A percentile compares a stretch with the other conserved stretches of the same genome.
Conservation (phyloP, 2,888 invertebrate species). For the Yponomeuta sedellus region DNA sequence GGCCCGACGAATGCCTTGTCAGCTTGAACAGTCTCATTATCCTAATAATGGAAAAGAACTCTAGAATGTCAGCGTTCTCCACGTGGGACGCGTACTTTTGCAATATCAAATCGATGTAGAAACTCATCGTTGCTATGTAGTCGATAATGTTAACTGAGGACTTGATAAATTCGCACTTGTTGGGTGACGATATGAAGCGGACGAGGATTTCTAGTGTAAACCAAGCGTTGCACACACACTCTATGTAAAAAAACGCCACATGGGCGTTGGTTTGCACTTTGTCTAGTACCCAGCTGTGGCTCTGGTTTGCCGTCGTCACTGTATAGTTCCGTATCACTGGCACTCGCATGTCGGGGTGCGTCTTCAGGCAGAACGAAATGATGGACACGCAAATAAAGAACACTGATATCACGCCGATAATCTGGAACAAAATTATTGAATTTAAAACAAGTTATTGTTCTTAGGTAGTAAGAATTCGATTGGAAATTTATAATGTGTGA, state of each 20-base stretch:
- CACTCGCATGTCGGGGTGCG: slow-evolving; percentile 98
- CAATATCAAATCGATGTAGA: slow-evolving; percentile 95
- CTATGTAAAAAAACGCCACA: slow-evolving; percentile 98
- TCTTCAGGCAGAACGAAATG: slow-evolving; percentile 99
- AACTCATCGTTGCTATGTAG: slow-evolving; percentile 98
- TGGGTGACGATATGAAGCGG: slow-evolving; percentile 94
- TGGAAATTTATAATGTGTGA: too few relatives aligned
- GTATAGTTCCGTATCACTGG: slow-evolving; percentile 90
- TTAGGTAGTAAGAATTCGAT: too few relatives aligned
- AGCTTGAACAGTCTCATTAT: slow-evolving; percentile 98
- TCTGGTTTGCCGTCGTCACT: slow-evolving; percentile 84
- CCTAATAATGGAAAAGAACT: slow-evolving; percentile 98
- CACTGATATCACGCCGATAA: slow-evolving; percentile 98
- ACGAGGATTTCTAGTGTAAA: slow-evolving; percentile 97
- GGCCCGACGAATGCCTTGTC: slow-evolving; percentile 96
- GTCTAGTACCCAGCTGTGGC: slow-evolving; percentile 89
- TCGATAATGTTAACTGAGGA: slow-evolving; percentile 99
- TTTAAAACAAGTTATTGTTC: too few relatives aligned
- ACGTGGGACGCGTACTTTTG: slow-evolving; percentile 93
- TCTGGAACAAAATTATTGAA: slow-evolving; percentile 78
- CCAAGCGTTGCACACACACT: slow-evolving; percentile 99
- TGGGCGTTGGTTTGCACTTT: slow-evolving; percentile 96
- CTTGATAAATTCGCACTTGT: slow-evolving; percentile 95
- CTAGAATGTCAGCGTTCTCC: slow-evolving; percentile 96
- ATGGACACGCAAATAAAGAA: slow-evolving; percentile 99